Percentiles rank a stretch among this genome's conserved stretches.
These are phyloP conservation scores for Bombyx mandarina DNA, from an alignment of 1,140 invertebrate genomes.

Conservation along the genomic window DNA sequence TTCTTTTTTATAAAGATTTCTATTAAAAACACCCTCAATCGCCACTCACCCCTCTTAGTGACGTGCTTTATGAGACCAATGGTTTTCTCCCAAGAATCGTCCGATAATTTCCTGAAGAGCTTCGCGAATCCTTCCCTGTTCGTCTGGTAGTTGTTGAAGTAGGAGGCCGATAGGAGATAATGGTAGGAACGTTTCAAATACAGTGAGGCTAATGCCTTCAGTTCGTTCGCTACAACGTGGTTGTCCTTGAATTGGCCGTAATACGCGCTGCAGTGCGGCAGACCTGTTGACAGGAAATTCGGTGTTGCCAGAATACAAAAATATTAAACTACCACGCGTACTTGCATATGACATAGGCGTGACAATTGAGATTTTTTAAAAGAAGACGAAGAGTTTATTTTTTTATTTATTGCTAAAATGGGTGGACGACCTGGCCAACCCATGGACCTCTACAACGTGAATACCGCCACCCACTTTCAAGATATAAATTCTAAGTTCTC, in stretches of 20 bases:
- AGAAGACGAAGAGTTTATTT: too few relatives aligned
- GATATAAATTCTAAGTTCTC: too few relatives aligned
- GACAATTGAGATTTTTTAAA: too few relatives aligned
- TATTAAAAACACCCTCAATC: too few relatives aligned
- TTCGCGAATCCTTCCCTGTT: constrained; percentile 83
- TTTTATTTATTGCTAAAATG: too few relatives aligned
- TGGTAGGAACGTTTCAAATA: constrained; percentile 81
- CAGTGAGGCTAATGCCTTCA: constrained; percentile 75
- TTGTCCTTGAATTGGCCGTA: constrained; percentile 75
- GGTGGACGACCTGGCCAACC: too few relatives aligned
- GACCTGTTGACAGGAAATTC: constrained; percentile 16
- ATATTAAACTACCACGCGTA: not conserved
- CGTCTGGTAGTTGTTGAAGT: constrained; percentile 83
- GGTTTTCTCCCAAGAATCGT: constrained; percentile 80
- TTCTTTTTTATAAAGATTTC: constrained; percentile 5
- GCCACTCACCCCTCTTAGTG: constrained; percentile 76
- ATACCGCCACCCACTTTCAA: too few relatives aligned
- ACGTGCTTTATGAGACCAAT: constrained; percentile 84
- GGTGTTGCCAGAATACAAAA: constrained; percentile 1
- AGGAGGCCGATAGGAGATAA: constrained; percentile 80
- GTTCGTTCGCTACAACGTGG: constrained; percentile 57
- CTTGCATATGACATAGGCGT: too few relatives aligned
- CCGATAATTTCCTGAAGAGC: constrained; percentile 81
- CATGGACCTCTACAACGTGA: too few relatives aligned
- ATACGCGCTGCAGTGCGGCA: constrained; percentile 75